phyloP scores from a whole-genome alignment of 2,888 invertebrate species.

The Melinaea marsaeus region DNA sequence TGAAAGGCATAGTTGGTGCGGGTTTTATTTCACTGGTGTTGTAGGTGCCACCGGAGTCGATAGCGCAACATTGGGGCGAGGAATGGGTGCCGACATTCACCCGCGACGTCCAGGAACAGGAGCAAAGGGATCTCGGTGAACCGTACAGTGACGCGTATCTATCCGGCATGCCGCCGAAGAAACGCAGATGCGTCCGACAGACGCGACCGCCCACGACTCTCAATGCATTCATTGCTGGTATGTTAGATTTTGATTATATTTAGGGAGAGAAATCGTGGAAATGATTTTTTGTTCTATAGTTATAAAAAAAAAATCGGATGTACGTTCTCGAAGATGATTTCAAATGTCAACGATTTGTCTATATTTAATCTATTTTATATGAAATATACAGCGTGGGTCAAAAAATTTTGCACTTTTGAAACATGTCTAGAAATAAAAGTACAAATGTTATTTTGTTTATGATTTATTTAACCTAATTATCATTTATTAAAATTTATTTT shows the following conservation, averaged over 20 bases:
- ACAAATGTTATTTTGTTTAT: too few species aligned
- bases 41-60: constrained; percentile 67
- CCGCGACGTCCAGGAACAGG: constrained; percentile 84
- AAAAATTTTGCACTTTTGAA: too few species aligned
- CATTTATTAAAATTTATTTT: too few species aligned
- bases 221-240: constrained; percentile 54
- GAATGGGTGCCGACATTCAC: constrained; percentile 92
- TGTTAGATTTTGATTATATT: constrained; percentile 9
- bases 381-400: too few species aligned
- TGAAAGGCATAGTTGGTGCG: constrained; percentile 18
- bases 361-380: too few species aligned
- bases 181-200: constrained; percentile 84
- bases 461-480: too few species aligned
- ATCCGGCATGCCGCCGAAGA: constrained; percentile 92
- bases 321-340: too few species aligned
- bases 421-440: too few species aligned
- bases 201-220: constrained; percentile 51
- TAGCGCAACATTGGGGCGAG: constrained; percentile 55
- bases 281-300: too few species aligned
- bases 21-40: constrained; percentile 25
- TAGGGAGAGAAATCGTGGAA: too few species aligned
- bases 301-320: too few species aligned
- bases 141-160: constrained; percentile 93
- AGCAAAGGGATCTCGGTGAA: constrained; percentile 80
- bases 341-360: too few species aligned